Base-by-base conservation (phyloP, 2,113 vertebrate genomes). In the Nothobranchius kuhntae region DNA sequence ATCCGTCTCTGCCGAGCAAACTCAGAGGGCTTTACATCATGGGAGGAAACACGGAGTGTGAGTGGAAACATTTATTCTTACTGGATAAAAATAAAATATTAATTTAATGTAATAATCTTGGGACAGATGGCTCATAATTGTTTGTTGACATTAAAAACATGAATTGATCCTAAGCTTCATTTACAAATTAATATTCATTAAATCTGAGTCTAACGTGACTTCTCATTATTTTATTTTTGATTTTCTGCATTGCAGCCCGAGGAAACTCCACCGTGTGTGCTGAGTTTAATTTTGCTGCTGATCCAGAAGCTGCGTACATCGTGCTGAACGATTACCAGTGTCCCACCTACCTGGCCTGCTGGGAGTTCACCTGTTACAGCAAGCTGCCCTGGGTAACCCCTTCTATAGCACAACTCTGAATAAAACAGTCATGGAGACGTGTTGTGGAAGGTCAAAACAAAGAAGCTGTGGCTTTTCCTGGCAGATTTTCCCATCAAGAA, bases 1-100 rank as follows among this genome's bases (percentile, higher is more conserved):
- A 95, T 59, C 93, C 93, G 6, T 82, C 86, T 13, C 83, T 95
- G 14, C 89, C 93, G 0, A 78, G 89, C 66, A 94, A 94, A 83
- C 87, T 95, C 1, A 63, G 82, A 63, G 78, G 86, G 21, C 81
- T 92, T 13, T 95, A 93, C 86, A 92, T 95, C 71, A 95, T 95
- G 95, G 95, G 94, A 70, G 95, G 94, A 62, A 95, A 93, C 75
- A 90, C 91, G 2, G 92, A 93, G 54, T 89, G 90, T 95, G 42
- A 87, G 92, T 84, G 13, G 4, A 7, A 6, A 21, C 21, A 21
- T 21, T 21, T 21, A 21, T 21, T 21, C 21, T 21, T 21, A 21
- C 21, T 21, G 21, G 4, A 30, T 30, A 30, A 30, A 30, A 30
- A 30, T 30, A 30, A 21, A 30, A 30, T 30, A 30, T 3, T 30